Base-by-base conservation (phyloP, 2,888 invertebrate genomes). In the Aphodius granarius region DNA sequence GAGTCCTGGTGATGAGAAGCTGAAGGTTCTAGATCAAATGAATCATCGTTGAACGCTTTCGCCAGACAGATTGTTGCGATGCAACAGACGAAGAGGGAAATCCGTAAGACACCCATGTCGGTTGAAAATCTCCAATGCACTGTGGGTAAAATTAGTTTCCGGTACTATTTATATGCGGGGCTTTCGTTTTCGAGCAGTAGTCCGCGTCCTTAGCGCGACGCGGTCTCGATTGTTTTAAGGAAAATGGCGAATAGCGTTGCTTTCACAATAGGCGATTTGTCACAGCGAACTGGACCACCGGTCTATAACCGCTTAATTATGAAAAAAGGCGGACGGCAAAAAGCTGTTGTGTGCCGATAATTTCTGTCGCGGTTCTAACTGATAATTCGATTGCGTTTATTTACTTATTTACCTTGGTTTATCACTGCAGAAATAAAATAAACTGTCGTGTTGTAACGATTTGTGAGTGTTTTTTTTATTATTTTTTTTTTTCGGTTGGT, bases 61-160 rank as follows among this genome's bases (percentile, higher is more conserved):
- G 68, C 15, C n/a, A 22, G 21, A 21, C 68, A 68, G n/a, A 68
- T n/a, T 5, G 43, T 43, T 43, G 43, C 43, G 43, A 43, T 43
- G 43, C 43, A 43, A 43, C 43, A 43, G 43, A 43, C 43, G 13
- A 43, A 43, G 43, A 43, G 13, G 43, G 43, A 43, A 43, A 13
- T 43, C 43, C 68, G 68, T 21, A 68, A 9, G 22, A 68, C 68
- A 68, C 68, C 68, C 68, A 68, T 68, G 21, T n/a, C 21, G 66
- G 3, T 66, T 66, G 43, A 43, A 43, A 43, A 43, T 43, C 43
- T 43, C 43, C 43, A 43, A 43, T 43, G 43, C 43, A 43, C 43
- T 43, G 43, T 43, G 43, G 43, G 43, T 43, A 43, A 43, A 43
- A 43, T 43, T 43, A 43, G 3, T 43, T 43, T 43, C 43, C 43